These are phyloP conservation scores for Takifugu ocellatus DNA, from an alignment of 2,797 vertebrate species.

Conservation along the genomic window DNA sequence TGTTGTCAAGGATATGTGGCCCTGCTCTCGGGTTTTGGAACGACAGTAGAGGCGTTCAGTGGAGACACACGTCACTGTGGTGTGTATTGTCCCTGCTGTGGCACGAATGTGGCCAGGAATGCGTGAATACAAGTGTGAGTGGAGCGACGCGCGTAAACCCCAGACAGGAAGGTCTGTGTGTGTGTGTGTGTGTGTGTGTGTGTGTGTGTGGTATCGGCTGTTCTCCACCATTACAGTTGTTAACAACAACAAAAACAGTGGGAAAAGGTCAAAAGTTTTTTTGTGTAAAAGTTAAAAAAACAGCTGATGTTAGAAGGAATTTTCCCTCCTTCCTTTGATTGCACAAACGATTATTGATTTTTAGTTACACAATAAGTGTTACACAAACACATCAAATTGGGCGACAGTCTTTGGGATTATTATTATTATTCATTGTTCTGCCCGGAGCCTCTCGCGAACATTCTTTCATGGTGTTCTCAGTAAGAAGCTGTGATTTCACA, in stretches of 20 bases:
- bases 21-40: slow-evolving; percentile 12
- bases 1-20: slow-evolving; percentile 56
- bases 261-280: no score
- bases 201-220: slow-evolving; percentile 30
- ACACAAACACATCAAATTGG: no score
- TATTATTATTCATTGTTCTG: background rate
- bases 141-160: slow-evolving; percentile 34
- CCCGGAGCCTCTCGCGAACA: slow-evolving; percentile 31
- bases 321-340: background rate
- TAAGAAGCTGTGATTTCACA: slow-evolving; percentile 28
- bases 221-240: slow-evolving; percentile 7
- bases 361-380: no score
- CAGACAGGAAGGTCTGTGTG: slow-evolving; percentile 33
- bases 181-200: slow-evolving; percentile 15
- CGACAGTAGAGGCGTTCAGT: background rate
- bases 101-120: background rate
- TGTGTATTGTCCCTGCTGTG: slow-evolving; percentile 47
- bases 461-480: slow-evolving; percentile 29
- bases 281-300: no score
- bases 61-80: slow-evolving; percentile 39
- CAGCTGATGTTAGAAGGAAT: no score
- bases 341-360: background rate
- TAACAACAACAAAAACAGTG: no score
- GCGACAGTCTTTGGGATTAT: no score
- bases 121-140: slow-evolving; percentile 45